phyloP scores from a whole-genome alignment of 1,140 invertebrate species.

The Danaus plexippus region DNA sequence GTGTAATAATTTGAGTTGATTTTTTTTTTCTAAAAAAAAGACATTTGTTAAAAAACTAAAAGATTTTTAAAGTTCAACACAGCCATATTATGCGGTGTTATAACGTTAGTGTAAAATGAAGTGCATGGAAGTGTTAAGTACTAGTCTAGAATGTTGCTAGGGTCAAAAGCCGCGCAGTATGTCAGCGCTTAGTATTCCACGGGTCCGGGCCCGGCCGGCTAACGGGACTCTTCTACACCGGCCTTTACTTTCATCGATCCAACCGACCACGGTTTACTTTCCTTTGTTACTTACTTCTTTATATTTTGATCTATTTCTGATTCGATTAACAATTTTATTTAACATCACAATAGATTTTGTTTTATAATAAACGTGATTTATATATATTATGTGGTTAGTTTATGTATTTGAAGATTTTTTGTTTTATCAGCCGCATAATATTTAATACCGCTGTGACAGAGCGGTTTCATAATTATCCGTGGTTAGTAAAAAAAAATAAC shows the following conservation, averaged over 20 bases:
- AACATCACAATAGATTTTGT: background rate
- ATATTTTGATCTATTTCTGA: slow-evolving; percentile 33
- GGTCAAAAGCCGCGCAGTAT: slow-evolving; percentile 70
- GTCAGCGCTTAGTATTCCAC: slow-evolving; percentile 69
- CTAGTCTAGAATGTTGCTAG: slow-evolving; percentile 65
- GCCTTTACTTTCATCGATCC: slow-evolving; percentile 70
- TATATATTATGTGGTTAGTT: background rate
- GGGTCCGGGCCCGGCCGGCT: slow-evolving; percentile 51
- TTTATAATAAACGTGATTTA: background rate
- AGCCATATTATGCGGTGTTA: slow-evolving; percentile 3
- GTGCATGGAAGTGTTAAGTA: slow-evolving; percentile 54
- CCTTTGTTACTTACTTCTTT: slow-evolving; percentile 61
- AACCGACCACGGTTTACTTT: slow-evolving; percentile 65
- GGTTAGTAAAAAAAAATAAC: slow-evolving; percentile 33
- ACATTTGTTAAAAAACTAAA: slow-evolving; percentile 3
- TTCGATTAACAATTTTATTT: slow-evolving; percentile 9
- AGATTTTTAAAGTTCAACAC: background rate
- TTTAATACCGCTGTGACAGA: slow-evolving; percentile 22
- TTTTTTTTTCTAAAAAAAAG: background rate
- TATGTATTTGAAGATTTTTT: slow-evolving; percentile 1
- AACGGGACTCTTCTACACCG: slow-evolving; percentile 63
- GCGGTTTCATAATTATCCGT: slow-evolving; percentile 36
- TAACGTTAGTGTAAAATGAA: slow-evolving; percentile 25
- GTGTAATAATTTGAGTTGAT: no score
- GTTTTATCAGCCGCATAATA: slow-evolving; percentile 9